These are phyloP conservation scores for Alosa sapidissima DNA, from an alignment of 2,797 vertebrate genomes.

Conservation along the genomic window DNA sequence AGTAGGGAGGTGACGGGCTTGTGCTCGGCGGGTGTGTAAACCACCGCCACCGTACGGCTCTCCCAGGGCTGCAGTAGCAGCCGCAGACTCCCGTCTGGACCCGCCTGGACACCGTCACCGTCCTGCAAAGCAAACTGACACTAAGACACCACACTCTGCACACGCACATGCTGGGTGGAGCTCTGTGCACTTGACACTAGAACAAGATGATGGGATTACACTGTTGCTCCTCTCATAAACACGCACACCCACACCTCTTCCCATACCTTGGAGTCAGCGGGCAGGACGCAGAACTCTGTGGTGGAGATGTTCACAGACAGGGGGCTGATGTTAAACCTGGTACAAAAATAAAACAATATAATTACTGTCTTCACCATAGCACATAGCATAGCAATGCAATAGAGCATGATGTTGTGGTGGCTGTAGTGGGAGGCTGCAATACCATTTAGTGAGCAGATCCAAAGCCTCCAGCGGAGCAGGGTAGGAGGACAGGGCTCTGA, in stretches of 20 bases:
- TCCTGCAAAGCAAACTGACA: constrained; percentile 40
- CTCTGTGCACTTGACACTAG: neutral
- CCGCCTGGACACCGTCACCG: constrained; percentile 33
- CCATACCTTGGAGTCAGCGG: constrained; percentile 67
- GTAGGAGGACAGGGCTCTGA: constrained; percentile 85
- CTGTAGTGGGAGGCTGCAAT: constrained; percentile 37
- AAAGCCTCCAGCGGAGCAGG: constrained; percentile 84
- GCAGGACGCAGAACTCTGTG: constrained; percentile 85
- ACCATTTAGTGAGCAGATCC: constrained; percentile 91
- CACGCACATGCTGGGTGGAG: too few species aligned
- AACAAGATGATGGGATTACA: neutral
- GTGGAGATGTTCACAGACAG: constrained; percentile 88
- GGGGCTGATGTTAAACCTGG: constrained; percentile 80
- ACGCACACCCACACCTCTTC: neutral
- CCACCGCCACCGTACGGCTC: constrained; percentile 80
- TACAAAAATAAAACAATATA: constrained; percentile 31
- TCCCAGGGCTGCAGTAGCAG: constrained; percentile 87
- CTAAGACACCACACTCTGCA: too few species aligned
- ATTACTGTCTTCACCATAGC: neutral
- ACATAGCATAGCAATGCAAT: neutral
- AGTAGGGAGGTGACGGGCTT: constrained; percentile 88
- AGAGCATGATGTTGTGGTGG: neutral
- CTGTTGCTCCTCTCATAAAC: neutral
- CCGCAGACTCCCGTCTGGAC: constrained; percentile 62
- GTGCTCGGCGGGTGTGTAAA: constrained; percentile 87